Conservation (phyloP, 2,113 vertebrate species). For the Xiphorhynchus elegans region DNA sequence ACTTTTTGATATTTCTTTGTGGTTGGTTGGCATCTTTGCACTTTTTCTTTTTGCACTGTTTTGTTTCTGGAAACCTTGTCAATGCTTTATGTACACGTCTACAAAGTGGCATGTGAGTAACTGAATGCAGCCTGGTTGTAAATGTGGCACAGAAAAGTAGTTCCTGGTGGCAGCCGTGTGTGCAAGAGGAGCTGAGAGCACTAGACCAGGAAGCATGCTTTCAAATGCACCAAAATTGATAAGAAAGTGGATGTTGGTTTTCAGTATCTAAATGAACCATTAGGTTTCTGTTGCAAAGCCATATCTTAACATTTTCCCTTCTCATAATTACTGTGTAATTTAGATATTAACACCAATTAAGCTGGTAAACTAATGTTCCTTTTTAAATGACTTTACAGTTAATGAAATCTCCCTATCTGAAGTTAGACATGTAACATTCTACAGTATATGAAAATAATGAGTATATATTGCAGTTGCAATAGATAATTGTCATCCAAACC, state of each 20-base stretch:
- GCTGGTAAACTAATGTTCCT: slow-evolving; percentile 39
- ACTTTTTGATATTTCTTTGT: not conserved
- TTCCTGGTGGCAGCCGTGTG: not conserved
- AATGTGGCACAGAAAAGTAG: not conserved
- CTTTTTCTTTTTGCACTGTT: not conserved
- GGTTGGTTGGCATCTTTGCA: not conserved
- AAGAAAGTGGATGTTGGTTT: slow-evolving; percentile 35
- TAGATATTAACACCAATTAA: slow-evolving; percentile 61
- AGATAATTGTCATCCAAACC: not conserved
- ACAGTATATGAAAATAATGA: not conserved
- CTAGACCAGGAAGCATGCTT: slow-evolving; percentile 40
- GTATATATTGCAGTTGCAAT: not conserved
- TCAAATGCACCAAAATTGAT: slow-evolving; percentile 39
- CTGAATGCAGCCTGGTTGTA: slow-evolving; percentile 24
- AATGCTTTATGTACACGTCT: not conserved
- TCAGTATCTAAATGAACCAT: slow-evolving; percentile 6
- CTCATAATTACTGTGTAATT: slow-evolving; percentile 56
- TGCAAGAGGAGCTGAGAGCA: not conserved
- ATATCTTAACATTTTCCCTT: slow-evolving; percentile 24
- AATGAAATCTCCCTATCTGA: slow-evolving; percentile 45
- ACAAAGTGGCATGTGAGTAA: not conserved
- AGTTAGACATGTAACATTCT: not conserved
- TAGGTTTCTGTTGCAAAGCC: slow-evolving; percentile 16
- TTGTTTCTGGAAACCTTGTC: not conserved
- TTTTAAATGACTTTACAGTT: slow-evolving; percentile 46